phyloP scores from a whole-genome alignment of 2,888 invertebrate species.

The Ashinkailepas kermadecensis region DNA sequence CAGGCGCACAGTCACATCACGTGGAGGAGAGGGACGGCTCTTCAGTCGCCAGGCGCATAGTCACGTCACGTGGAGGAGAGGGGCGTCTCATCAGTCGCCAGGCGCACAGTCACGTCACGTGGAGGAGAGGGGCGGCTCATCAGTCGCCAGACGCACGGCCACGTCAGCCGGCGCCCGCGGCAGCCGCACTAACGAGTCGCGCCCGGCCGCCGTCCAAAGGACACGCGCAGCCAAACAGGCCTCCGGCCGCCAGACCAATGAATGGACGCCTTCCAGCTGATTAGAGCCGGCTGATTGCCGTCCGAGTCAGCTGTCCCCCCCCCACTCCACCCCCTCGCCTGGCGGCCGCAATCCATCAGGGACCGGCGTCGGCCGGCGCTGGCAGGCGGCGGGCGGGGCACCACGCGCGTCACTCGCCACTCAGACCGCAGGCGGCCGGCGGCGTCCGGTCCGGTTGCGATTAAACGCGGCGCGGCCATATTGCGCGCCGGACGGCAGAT shows the following conservation, averaged over 20 bases:
- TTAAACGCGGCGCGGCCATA: neutral
- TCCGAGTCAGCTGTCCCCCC: neutral
- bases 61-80: too few species aligned
- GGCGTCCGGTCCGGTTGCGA: neutral
- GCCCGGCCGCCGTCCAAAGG: neutral
- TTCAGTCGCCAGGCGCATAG: too few species aligned
- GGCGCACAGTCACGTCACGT: too few species aligned
- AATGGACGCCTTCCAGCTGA: constrained; percentile 1
- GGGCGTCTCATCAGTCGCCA: too few species aligned
- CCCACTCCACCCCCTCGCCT: neutral
- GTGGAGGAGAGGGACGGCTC: too few species aligned
- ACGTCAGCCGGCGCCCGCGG: neutral
- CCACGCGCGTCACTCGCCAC: neutral
- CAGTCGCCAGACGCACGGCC: neutral
- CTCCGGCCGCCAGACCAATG: neutral
- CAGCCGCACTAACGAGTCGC: neutral
- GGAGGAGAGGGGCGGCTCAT: too few species aligned
- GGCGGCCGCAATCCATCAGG: neutral
- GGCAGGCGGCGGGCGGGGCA: neutral
- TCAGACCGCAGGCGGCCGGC: neutral
- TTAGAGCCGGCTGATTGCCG: neutral
- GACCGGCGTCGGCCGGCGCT: neutral
- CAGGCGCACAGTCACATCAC: too few species aligned
- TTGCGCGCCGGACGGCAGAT: neutral
- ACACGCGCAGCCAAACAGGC: neutral